Evolutionary conservation across 2,113 vertebrate genomes (phyloP).

Genomic region (Hipposideros armiger): DNA sequence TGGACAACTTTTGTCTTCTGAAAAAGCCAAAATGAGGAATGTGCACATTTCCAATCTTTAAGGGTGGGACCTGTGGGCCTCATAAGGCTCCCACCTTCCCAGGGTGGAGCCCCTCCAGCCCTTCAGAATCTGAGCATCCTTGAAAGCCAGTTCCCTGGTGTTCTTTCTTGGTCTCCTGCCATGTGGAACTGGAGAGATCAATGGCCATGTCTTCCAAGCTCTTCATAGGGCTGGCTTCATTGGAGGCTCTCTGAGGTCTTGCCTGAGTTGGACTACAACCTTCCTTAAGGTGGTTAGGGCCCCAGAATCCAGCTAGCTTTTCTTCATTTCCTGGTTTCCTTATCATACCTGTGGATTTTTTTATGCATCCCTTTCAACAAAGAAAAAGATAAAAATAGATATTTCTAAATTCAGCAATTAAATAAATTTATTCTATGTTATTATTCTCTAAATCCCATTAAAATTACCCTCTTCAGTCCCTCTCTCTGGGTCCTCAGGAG

Average conservation of each 20-base stretch:
- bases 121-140: background rate
- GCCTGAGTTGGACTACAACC: slow-evolving; percentile 78
- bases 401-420: slow-evolving; percentile 39
- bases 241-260: slow-evolving; percentile 71
- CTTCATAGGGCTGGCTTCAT: slow-evolving; percentile 76
- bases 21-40: background rate
- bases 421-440: background rate
- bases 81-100: slow-evolving; percentile 53
- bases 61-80: slow-evolving; percentile 83
- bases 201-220: slow-evolving; percentile 90
- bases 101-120: background rate
- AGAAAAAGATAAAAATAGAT: slow-evolving; percentile 32
- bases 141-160: slow-evolving; percentile 68
- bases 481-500: background rate
- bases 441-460: background rate
- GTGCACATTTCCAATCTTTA: slow-evolving; percentile 60
- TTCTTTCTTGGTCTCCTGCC: slow-evolving; percentile 86
- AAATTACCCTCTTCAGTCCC: background rate
- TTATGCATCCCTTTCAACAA: slow-evolving; percentile 95
- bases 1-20: background rate
- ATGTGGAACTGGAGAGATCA: slow-evolving; percentile 95
- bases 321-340: slow-evolving; percentile 89
- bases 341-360: slow-evolving; percentile 92
- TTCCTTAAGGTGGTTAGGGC: slow-evolving; percentile 82
- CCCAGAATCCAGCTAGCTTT: slow-evolving; percentile 85